Evolutionary conservation across 2,888 invertebrate genomes (phyloP), one percentile per base, ranked within the genome.

Genomic region (Tetranychus piercei): DNA sequence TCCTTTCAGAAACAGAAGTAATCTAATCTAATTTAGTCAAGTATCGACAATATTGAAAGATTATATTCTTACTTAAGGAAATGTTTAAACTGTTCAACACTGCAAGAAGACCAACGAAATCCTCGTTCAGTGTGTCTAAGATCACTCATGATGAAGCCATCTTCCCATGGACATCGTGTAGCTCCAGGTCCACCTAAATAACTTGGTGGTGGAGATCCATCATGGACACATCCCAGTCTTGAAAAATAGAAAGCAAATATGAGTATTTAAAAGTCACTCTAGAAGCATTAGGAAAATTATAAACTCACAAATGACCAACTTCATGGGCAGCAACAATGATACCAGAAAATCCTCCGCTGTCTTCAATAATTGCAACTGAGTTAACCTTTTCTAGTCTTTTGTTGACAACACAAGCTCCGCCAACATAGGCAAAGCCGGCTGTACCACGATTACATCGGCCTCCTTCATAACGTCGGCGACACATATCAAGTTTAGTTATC

Each of bases 401-500:
- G 86, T 94, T 94, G 78, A 94, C 94, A 75, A 94, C 94, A 83
- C 94, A 94, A 75, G 94, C 94, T 80, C 94, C 94, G 77, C 94
- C 94, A 78, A 94, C 94, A 84, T 94, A 94, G 77, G 94, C 94
- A 83, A 94, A 94, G 82, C 94, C 94, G 86, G 94, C 94, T 85
- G 94, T 94, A 89, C 94, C 94, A 88, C 93, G 92, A 83, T 93
- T 93, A 88, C 94, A 94, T 86, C 92, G 90, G 84, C 93, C 93
- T 86, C 92, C 93, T 84, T 90, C 89, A 87, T 89, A 90, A 86
- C 91, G 89, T 87, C 93, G 88, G 82, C 94, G 90, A 88, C 94
- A 94, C 93, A 94, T 93, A 89, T 94, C 94, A 86, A 93, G 92
- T 92, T 94, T 94, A 82, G 94, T 94, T 80, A 94, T 92, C 79